phyloP scores from a whole-genome alignment of 2,888 invertebrate species.

The Chalcis sispes region DNA sequence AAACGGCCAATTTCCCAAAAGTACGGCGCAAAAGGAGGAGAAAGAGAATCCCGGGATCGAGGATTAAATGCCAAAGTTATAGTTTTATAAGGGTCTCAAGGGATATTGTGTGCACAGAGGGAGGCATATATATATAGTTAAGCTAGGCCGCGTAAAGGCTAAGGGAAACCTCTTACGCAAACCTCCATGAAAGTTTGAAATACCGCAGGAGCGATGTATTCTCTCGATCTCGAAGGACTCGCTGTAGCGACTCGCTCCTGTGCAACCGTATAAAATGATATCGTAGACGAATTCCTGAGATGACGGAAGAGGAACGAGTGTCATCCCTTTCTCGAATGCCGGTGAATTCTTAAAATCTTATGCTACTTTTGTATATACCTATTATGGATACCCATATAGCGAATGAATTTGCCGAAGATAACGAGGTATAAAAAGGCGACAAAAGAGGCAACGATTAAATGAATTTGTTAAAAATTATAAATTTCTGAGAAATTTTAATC shows the following conservation, averaged over 20 bases:
- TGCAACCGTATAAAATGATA: neutral
- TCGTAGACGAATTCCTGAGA: slow-evolving; percentile 15
- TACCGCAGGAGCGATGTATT: slow-evolving; percentile 28
- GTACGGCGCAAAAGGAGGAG: neutral
- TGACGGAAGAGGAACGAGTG: neutral
- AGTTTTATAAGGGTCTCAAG: neutral
- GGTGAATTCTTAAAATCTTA: neutral
- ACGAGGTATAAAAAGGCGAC: no score
- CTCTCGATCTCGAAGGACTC: slow-evolving; percentile 16
- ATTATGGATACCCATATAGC: no score
- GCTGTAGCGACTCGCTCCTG: neutral
- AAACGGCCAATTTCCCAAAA: no score
- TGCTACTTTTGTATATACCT: no score
- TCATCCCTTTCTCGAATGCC: neutral
- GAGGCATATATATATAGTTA: neutral
- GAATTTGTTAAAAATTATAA: no score
- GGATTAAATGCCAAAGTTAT: slow-evolving; percentile 27
- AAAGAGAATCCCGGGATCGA: neutral
- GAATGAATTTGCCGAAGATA: no score
- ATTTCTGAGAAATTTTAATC: no score
- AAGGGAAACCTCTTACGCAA: neutral
- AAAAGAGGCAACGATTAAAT: no score
- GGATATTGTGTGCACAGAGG: no score
- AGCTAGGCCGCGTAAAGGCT: neutral
- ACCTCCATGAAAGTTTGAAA: slow-evolving; percentile 37